Evolutionary conservation across 2,113 vertebrate species (phyloP).

Genomic region (Neogale vison): DNA sequence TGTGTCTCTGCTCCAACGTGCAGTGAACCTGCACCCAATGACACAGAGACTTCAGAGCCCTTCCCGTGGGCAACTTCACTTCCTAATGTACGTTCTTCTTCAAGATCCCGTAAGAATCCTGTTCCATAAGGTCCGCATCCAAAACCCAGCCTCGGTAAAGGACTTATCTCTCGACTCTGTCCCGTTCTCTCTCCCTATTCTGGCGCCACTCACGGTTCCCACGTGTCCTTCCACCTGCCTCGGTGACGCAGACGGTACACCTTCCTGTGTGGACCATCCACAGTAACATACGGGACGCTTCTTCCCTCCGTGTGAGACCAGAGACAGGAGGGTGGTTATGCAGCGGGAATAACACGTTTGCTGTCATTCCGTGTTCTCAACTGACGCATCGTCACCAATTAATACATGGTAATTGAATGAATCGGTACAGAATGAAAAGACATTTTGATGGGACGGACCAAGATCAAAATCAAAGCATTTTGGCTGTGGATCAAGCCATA

Average conservation of each 20-base stretch:
- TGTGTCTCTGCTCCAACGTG: neutral
- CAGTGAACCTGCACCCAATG: rapidly evolving
- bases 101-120: rapidly evolving
- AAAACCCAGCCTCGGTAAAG: rapidly evolving
- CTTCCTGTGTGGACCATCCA: neutral
- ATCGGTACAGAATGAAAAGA: neutral
- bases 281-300: rapidly evolving
- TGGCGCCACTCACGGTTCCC: rapidly evolving
- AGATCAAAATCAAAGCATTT: neutral
- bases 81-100: no score
- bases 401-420: neutral
- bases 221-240: no score
- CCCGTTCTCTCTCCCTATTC: rapidly evolving
- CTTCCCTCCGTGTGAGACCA: rapidly evolving
- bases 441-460: neutral
- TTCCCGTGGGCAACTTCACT: rapidly evolving
- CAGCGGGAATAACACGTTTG: rapidly evolving
- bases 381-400: rapidly evolving
- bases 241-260: rapidly evolving
- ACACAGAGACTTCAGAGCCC: neutral
- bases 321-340: rapidly evolving
- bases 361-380: neutral
- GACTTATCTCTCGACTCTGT: rapidly evolving
- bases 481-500: rapidly evolving
- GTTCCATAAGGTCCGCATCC: rapidly evolving